Evolutionary conservation across 2,113 vertebrate species (phyloP).

Genomic region (Xenopus tropicalis): UCB_Xtro_10.0 CM004446.2:55276501-55277000

Average conservation of each 20-base stretch:
- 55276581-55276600: slow-evolving; percentile 26
- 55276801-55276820: slow-evolving; percentile 57
- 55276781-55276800: slow-evolving; percentile 59
- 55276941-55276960: slow-evolving; percentile 24
- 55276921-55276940: slow-evolving; percentile 8
- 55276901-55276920: slow-evolving; percentile 10
- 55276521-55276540: slow-evolving; percentile 1
- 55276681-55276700: slow-evolving; percentile 53
- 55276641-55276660: slow-evolving; percentile 34
- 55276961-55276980: slow-evolving; percentile 26
- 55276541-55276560: slow-evolving; percentile 8
- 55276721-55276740: slow-evolving; percentile 59
- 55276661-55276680: slow-evolving; percentile 54
- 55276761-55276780: slow-evolving; percentile 58
- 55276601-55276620: slow-evolving; percentile 22
- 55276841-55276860: slow-evolving; percentile 57
- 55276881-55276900: slow-evolving; percentile 35
- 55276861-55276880: slow-evolving; percentile 54
- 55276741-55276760: slow-evolving; percentile 57
- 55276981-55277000: slow-evolving; percentile 30
- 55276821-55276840: slow-evolving; percentile 51
- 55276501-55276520: slow-evolving; percentile 26
- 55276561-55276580: slow-evolving; percentile 21
- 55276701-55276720: slow-evolving; percentile 48
- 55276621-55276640: slow-evolving; percentile 32